Evolutionary conservation across 2,888 invertebrate species (phyloP), one percentile per base, ranked within the genome.

Genomic region (Anaspis maculata): DNA sequence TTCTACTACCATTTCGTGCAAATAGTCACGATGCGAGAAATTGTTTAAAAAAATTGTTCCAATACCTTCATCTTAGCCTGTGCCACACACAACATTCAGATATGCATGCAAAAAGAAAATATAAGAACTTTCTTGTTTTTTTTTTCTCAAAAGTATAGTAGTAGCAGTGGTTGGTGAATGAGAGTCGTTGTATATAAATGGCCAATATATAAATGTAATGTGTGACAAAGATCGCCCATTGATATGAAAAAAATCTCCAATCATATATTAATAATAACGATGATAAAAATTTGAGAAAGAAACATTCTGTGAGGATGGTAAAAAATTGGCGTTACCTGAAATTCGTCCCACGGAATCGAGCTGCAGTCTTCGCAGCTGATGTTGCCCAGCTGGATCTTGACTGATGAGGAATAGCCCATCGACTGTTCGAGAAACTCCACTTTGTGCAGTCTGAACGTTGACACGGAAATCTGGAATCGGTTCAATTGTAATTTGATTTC

Each of bases 301-400:
- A n/a, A n/a, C n/a, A n/a, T n/a, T n/a, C n/a, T n/a, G n/a, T n/a
- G n/a, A n/a, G 9, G 19, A 19, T 19, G 9, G 9, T 19, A 19
- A 9, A 19, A 19, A 19, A 19, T 19, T 9, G 19, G 19, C 5
- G 9, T 19, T 66, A 88, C 88, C 82, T 94, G 92, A 70, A 95
- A 84, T 67, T 92, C 92, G 57, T 92, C 92, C 84, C 90, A 91
- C 1, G 87, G 86, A 57, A 94, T 88, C 24, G 87, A 80, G 23
- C 81, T 76, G 56, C 88, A 89, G 63, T 94, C 92, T 52, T 88
- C 85, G 30, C 80, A 79, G 15, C 72, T 72, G 3, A 94, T 66
- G 44, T 83, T 73, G 5, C 78, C 74, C 21, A 83, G 74, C 64
- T 83, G 81, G 25, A 82, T 56, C 56, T 80, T 78, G 24, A 83